Percentiles rank a stretch among this genome's conserved stretches.
phyloP scores from a whole-genome alignment of 2,113 vertebrate genomes.

The Andinoacara biseriatus region DNA sequence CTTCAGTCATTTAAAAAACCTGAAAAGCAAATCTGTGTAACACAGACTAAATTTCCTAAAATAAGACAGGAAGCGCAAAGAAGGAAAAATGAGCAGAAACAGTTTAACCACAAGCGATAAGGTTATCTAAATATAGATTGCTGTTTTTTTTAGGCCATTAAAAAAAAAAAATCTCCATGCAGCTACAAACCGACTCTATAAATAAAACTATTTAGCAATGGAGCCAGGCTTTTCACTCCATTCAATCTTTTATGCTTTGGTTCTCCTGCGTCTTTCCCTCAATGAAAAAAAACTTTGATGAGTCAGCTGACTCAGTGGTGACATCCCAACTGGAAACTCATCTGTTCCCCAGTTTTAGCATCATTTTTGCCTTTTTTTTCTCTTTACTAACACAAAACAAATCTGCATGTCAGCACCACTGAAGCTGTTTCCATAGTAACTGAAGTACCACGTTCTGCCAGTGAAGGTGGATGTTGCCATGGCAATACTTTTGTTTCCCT shows the following conservation, averaged over 20 bases:
- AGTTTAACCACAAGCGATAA: neutral
- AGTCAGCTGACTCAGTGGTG: conserved; percentile 7
- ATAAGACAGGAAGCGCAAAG: neutral
- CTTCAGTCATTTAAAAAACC: neutral
- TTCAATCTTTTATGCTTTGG: conserved; percentile 40
- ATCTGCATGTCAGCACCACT: conserved; percentile 28
- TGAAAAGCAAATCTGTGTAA: neutral
- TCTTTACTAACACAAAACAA: conserved; percentile 25
- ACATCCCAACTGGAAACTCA: conserved; percentile 5
- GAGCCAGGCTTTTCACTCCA: conserved; percentile 13
- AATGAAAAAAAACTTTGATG: conserved; percentile 26
- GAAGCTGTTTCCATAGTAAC: conserved; percentile 57
- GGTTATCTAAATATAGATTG: neutral
- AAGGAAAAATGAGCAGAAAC: neutral
- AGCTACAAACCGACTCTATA: neutral
- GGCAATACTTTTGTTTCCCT: conserved; percentile 23
- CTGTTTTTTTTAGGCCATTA: conserved; percentile 9
- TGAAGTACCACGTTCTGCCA: conserved; percentile 13
- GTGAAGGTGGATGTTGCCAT: conserved; percentile 32
- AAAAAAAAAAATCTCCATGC: neutral
- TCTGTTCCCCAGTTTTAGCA: conserved; percentile 37
- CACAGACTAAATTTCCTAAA: neutral
- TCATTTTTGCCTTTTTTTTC: conserved; percentile 9
- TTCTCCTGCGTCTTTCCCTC: neutral
- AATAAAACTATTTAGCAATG: conserved; percentile 40